Evolutionary conservation across 2,797 vertebrate species (phyloP), one percentile per base, ranked within the genome.

Genomic region (Anabacerthia variegaticeps): DNA sequence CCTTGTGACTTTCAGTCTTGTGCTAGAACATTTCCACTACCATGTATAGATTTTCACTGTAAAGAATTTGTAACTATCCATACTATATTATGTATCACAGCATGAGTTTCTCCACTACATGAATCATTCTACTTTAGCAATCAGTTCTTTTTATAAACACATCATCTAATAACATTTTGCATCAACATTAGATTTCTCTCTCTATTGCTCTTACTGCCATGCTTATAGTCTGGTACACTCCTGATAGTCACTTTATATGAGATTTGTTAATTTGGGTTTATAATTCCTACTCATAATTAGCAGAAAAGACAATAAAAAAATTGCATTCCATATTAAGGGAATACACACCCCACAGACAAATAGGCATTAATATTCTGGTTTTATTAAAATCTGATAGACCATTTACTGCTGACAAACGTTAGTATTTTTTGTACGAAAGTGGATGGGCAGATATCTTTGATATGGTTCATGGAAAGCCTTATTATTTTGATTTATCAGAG

Each of bases 391-490:
- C 11, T 24, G 30, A 43, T 15, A 39, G 32, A 62, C 4, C 6
- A 61, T 74, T 81, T 67, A 36, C n/a, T 77, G 24, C 7, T 52
- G 62, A 65, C 59, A 59, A 93, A 9, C 3, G 11, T 93, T 82
- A 73, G 78, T 85, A 63, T 32, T 67, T 91, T 93, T 96, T 92
- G 72, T 82, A 98, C 97, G 96, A 98, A 97, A 98, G 95, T 80
- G 92, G 96, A 92, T 97, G 95, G 91, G 92, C 95, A 72, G 95
- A 95, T 92, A 95, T 98, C 87, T 98, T 98, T 89, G 97, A 96
- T 78, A 93, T 55, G 85, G 92, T 95, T 27, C 83, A 97, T 37
- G 91, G 78, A 93, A 97, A 97, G 82, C 48, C 77, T 90, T 71
- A 68, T 87, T 92, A 95, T 22, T 44, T 94, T 95, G 87, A 94